Evolutionary conservation across 2,797 vertebrate genomes (phyloP), one percentile per base, ranked within the genome.

Genomic region (Heliangelus exortis): DNA sequence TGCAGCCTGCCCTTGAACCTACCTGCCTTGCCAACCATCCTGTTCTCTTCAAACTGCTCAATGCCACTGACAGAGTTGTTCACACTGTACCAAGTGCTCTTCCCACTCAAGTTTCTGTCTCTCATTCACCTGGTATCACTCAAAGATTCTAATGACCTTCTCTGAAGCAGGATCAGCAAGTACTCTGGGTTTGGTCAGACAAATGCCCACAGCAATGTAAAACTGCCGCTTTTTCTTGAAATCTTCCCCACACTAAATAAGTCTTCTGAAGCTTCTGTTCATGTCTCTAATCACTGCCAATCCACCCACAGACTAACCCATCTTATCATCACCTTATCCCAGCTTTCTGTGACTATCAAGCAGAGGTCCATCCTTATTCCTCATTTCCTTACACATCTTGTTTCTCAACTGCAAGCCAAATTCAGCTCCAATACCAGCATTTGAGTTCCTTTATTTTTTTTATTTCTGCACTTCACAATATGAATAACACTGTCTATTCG

Each of bases 1-100:
- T 25, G 54, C 1, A 0, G 26, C 25, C 72, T 26, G 16, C 1
- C 1, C 26, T 76, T 62, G 39, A 89, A 67, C 34, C 31, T 22
- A 62, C 39, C 34, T 74, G n/a, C 31, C 72, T 79, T 73, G n/a
- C 19, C 51, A 76, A 31, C 15, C 48, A 7, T 12, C 25, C 33
- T 53, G 10, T 28, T 78, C 59, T 54, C 34, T 48, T 84, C 29
- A 33, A 82, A 67, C 39, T 48, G 43, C 22, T 10, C 4, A 63
- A 13, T 20, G 10, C 28, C 29, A 63, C 1, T 6, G 4, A 48
- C 75, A 76, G 31, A 14, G 18, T 7, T 58, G 16, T 58, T 82
- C 26, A 43, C 11, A 34, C 15, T 34, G 16, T 15, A 69, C 11
- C 23, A 69, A 69, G 51, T 18, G 23, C 4, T 83, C 19, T 71